Percentiles rank a stretch among this genome's conserved stretches.
Conservation (phyloP, 2,113 vertebrate species). For the Rhinogobius similis region DNA sequence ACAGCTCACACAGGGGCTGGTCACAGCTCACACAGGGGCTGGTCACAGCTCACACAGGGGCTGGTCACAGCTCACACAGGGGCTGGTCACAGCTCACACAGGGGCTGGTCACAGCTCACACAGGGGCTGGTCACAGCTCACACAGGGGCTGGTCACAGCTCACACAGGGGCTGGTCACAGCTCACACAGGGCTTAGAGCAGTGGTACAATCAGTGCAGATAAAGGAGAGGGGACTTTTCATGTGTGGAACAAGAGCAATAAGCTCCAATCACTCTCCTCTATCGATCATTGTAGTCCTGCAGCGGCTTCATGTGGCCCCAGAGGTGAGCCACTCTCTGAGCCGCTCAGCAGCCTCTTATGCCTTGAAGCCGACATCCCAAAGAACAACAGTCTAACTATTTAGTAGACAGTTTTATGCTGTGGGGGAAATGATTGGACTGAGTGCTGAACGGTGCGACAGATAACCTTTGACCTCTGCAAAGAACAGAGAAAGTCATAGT, state of each 20-base stretch:
- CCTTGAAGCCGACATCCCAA: slow-evolving; percentile 4
- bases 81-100: slow-evolving; percentile 38
- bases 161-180: too few relatives aligned
- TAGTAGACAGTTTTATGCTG: background rate
- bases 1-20: slow-evolving; percentile 39
- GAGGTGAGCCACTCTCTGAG: slow-evolving; percentile 15
- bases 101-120: slow-evolving; percentile 48
- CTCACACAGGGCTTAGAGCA: slow-evolving; percentile 32
- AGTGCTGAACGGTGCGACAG: background rate
- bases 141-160: too few relatives aligned
- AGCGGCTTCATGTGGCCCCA: slow-evolving; percentile 34
- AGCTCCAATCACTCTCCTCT: slow-evolving; percentile 44
- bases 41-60: slow-evolving; percentile 35
- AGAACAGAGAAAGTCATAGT: background rate
- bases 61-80: slow-evolving; percentile 52
- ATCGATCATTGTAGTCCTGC: slow-evolving; percentile 39
- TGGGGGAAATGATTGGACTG: background rate
- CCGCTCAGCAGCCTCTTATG: background rate
- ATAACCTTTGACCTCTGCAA: slow-evolving; percentile 26
- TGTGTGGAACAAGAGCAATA: slow-evolving; percentile 13
- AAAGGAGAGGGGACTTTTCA: slow-evolving; percentile 22
- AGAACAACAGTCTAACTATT: slow-evolving; percentile 9
- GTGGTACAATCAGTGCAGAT: slow-evolving; percentile 26
- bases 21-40: slow-evolving; percentile 53
- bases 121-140: slow-evolving; percentile 45